Evolutionary conservation across 2,797 vertebrate genomes (phyloP).

Genomic region (Falco columbarius): DNA sequence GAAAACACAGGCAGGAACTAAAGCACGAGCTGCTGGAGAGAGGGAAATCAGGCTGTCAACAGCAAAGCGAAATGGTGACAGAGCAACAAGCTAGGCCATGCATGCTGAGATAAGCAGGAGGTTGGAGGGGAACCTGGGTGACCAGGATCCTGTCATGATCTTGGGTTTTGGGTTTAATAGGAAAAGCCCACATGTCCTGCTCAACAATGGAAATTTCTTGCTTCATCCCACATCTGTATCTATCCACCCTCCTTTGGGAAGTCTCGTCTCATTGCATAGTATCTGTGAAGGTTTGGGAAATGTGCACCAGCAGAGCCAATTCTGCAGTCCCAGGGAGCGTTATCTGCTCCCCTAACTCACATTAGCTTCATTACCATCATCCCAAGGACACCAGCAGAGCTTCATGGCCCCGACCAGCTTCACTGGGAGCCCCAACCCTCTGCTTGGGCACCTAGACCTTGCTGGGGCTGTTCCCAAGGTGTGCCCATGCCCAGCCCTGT

Average conservation of each 20-base stretch:
- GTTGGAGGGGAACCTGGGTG: neutral
- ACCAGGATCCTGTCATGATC: accelerated
- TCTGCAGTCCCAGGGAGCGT: neutral
- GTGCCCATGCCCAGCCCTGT: neutral
- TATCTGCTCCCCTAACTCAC: neutral
- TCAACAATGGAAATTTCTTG: neutral
- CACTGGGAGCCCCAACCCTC: neutral
- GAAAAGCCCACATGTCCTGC: neutral
- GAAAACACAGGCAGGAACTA: neutral
- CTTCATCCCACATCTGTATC: neutral
- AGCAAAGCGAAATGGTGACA: accelerated
- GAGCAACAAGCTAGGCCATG: neutral
- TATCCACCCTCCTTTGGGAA: neutral
- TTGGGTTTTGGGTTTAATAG: neutral
- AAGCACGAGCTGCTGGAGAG: neutral
- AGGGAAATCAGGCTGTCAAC: neutral
- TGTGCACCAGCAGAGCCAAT: neutral
- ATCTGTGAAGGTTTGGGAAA: neutral
- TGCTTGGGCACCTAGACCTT: neutral
- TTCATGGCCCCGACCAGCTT: neutral
- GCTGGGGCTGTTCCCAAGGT: neutral
- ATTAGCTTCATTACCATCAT: neutral
- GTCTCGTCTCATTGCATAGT: neutral
- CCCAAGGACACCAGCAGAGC: neutral
- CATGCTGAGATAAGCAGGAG: neutral